Base-by-base conservation (phyloP, 2,888 invertebrate genomes). In the Lithophane semibrunnea region DNA sequence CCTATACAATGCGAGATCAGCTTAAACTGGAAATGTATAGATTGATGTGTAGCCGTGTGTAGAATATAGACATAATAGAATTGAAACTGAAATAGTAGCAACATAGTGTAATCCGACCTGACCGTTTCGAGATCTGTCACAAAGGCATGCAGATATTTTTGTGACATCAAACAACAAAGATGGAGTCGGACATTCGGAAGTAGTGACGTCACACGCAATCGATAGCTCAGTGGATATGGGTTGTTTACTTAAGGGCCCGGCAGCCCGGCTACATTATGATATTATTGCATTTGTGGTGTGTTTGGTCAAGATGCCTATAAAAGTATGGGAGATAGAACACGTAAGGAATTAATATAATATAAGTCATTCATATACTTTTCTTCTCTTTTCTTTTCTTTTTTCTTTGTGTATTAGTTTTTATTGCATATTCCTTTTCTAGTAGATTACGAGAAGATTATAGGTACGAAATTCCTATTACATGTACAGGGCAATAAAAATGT, bases 231-330 rank as follows among this genome's bases (percentile, higher is more conserved):
- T 47, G 16, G 10, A 63, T 44, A 52, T n/a, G 18, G 54, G n/a
- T 10, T 75, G 63, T 74, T 63, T 64, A 74, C 47, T 29, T 73
- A 73, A 37, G n/a, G 63, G 10, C 44, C 13, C 44, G 18, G 54
- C n/a, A 54, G 7, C 44, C 13, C 29, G 18, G 54, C n/a, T 60
- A 74, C 44, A 47, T 13, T 24, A 10, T 54, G 44, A 37, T 74
- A 75, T 74, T 74, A 75, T 74, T 74, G 63, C 47, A 47, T 47
- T 29, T 63, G 18, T 75, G 54, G 13, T n/a, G 37, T 68, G 70
- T 58, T 75, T 63, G 29, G 63, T 75, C 54, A 73, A 74, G 63
- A 29, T 74, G 10, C 13, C 44, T 13, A 29, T 24, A 63, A 16
- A 63, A 18, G 13, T 61, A 63, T n/a, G 13, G n/a, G n/a, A 75